Evolutionary conservation across 2,888 invertebrate genomes (phyloP).

Genomic region (Clunio marinus): DNA sequence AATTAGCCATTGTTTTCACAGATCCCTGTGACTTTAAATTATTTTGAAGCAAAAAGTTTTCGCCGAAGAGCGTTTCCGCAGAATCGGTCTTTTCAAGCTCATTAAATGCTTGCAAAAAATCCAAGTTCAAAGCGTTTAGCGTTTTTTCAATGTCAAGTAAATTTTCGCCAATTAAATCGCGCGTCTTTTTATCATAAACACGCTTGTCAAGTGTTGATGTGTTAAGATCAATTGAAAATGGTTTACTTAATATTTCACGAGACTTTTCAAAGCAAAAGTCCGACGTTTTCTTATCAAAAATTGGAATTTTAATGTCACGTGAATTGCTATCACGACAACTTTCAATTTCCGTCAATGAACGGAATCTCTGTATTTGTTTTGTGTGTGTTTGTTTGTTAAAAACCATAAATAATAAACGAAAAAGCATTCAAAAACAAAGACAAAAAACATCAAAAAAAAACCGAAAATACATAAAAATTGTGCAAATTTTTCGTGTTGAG

Average conservation of each 20-base stretch:
- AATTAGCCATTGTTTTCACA: conserved; percentile 2
- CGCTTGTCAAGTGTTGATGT: conserved; percentile 23
- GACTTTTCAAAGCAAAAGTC: conserved; percentile 71
- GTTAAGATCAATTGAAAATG: conserved; percentile 44
- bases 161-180: conserved; percentile 49
- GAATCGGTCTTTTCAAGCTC: conserved; percentile 52
- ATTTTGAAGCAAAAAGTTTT: conserved; percentile 41
- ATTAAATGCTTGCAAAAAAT: conserved; percentile 52
- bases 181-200: conserved; percentile 43
- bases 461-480: neutral
- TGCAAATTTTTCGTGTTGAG: conserved; percentile 2
- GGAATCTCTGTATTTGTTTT: conserved; percentile 53
- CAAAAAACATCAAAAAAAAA: conserved; percentile 29
- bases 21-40: conserved; percentile 20
- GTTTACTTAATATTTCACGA: conserved; percentile 62
- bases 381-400: no score
- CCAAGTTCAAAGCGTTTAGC: conserved; percentile 50
- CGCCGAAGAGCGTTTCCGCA: conserved; percentile 48
- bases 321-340: conserved; percentile 49
- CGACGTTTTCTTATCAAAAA: conserved; percentile 69
- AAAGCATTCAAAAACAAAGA: conserved; percentile 19
- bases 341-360: conserved; percentile 55
- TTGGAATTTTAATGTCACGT: conserved; percentile 56
- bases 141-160: conserved; percentile 52
- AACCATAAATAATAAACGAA: conserved; percentile 40